A percentile compares a stretch with the other conserved stretches of the same genome.
Evolutionary conservation across 2,113 vertebrate genomes (phyloP).

Genomic region (Eleginops maclovinus): DNA sequence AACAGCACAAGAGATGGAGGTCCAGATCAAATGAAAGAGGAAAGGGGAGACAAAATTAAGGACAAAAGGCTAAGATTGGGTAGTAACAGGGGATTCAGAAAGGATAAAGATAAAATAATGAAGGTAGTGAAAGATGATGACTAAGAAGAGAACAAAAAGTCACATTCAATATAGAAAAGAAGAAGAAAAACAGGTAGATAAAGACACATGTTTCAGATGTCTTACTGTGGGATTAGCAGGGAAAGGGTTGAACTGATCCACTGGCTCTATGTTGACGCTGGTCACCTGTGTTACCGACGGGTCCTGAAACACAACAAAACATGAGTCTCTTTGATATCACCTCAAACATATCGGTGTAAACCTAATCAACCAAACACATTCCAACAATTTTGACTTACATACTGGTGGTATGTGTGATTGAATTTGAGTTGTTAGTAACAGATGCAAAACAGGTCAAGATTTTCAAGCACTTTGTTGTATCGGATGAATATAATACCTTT

Average conservation of each 20-base stretch:
- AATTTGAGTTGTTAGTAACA: no score
- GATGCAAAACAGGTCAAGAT: no score
- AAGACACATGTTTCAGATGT: neutral
- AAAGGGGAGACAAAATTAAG: no score
- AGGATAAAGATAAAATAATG: neutral
- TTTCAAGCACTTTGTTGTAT: neutral
- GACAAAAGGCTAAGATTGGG: no score
- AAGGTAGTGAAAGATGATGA: neutral
- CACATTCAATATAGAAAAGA: neutral
- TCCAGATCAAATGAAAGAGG: no score
- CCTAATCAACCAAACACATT: neutral
- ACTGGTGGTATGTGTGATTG: no score
- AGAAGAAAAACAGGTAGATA: neutral
- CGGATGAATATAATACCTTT: neutral
- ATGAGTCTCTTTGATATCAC: neutral
- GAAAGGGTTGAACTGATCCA: conserved; percentile 92
- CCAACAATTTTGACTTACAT: neutral
- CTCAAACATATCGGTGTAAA: neutral
- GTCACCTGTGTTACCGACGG: conserved; percentile 93
- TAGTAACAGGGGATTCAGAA: neutral
- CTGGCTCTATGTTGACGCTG: conserved; percentile 78
- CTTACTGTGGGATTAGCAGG: conserved; percentile 86
- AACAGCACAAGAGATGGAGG: no score
- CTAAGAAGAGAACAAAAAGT: neutral
- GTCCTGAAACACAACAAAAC: conserved; percentile 83